phyloP scores from a whole-genome alignment of 2,888 invertebrate species.

The Galeopsomyia nigrocyanea region DNA sequence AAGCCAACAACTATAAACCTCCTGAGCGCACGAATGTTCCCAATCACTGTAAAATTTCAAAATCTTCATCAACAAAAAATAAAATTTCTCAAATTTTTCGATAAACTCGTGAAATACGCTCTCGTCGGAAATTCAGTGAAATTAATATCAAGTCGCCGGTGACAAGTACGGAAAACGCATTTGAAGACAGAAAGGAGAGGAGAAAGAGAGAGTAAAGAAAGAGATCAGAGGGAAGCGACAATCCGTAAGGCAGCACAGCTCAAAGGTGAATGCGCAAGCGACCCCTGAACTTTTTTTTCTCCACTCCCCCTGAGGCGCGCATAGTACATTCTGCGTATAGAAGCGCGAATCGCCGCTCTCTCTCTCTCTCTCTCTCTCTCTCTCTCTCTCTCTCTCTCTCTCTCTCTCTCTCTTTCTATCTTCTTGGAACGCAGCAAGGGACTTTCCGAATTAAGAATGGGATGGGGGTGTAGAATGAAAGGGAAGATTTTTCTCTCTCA shows the following conservation, averaged over 20 bases:
- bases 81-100: too few species aligned
- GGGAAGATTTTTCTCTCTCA: too few species aligned
- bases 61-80: too few species aligned
- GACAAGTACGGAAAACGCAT: constrained; percentile 8
- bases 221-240: constrained; percentile 11
- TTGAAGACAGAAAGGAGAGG: neutral
- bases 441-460: constrained; percentile 42
- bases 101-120: too few species aligned
- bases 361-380: constrained; percentile 36
- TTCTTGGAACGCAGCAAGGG: constrained; percentile 6
- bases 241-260: neutral
- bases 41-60: too few species aligned
- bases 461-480: constrained; percentile 33
- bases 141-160: too few species aligned
- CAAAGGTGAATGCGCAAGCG: constrained; percentile 26
- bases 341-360: constrained; percentile 40
- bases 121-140: too few species aligned
- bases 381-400: constrained; percentile 31
- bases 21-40: too few species aligned
- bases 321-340: neutral
- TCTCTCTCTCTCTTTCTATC: constrained; percentile 43
- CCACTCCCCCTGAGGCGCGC: constrained; percentile 26
- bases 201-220: neutral
- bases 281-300: constrained; percentile 16
- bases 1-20: too few species aligned